phyloP scores from a whole-genome alignment of 2,888 invertebrate genomes.

The Eristalis pertinax region DNA sequence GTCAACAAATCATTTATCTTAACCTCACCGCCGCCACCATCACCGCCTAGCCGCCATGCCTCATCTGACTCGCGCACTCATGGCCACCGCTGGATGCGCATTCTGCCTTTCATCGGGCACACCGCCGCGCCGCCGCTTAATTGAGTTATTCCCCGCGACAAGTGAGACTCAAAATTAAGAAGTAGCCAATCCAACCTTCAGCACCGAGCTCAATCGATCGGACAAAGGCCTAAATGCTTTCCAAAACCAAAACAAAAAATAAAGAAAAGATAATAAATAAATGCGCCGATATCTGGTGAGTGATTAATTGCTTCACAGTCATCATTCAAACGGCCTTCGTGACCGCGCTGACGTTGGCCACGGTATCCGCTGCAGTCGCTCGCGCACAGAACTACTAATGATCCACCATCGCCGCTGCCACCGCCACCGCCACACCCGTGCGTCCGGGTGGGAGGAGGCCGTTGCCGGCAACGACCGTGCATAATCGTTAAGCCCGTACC shows the following conservation, averaged over 20 bases:
- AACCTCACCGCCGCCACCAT: background rate
- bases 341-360: background rate
- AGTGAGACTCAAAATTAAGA: constrained; percentile 16
- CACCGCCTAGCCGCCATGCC: background rate
- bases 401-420: background rate
- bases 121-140: background rate
- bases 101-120: background rate
- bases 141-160: background rate
- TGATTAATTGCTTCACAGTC: constrained; percentile 50
- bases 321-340: constrained; percentile 34
- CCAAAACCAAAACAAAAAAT: background rate
- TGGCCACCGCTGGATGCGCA: background rate
- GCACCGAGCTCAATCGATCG: constrained; percentile 25
- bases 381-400: constrained; percentile 34
- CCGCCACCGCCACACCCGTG: background rate
- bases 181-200: constrained; percentile 37
- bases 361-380: constrained; percentile 11
- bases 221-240: constrained; percentile 22
- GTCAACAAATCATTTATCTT: background rate
- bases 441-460: constrained; percentile 3
- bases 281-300: background rate
- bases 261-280: background rate
- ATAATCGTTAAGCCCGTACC: constrained; percentile 41
- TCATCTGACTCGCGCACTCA: background rate
- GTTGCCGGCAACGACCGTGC: constrained; percentile 18